These are phyloP conservation scores for Teleiodes luculella DNA, from an alignment of 2,888 invertebrate genomes.

Conservation along the genomic window DNA sequence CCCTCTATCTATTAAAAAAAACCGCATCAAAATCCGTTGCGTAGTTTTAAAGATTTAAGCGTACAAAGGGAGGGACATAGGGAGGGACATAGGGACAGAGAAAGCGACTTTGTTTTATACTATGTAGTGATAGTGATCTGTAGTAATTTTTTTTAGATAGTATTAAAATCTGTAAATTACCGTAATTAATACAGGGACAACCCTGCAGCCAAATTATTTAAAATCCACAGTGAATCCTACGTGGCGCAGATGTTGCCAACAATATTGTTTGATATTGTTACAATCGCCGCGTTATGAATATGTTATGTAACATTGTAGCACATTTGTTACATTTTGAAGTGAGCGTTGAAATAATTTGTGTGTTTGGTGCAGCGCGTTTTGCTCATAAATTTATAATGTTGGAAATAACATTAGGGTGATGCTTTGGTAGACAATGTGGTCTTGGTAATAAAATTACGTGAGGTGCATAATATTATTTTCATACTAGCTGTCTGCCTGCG, in stretches of 20 bases:
- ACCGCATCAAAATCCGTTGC: too few species aligned
- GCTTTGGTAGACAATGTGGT: not conserved
- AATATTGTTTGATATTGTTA: constrained; percentile 2
- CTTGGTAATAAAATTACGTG: not conserved
- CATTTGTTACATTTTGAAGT: not conserved
- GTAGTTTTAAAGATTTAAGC: too few species aligned
- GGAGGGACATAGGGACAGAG: too few species aligned
- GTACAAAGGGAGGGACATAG: too few species aligned
- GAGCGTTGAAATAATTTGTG: not conserved
- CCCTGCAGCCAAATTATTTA: not conserved
- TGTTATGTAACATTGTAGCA: not conserved
- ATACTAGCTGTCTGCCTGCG: too few species aligned
- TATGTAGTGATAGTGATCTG: too few species aligned
- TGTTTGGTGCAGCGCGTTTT: not conserved
- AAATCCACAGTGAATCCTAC: not conserved
- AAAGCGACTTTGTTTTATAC: too few species aligned
- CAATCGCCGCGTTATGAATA: constrained; percentile 2
- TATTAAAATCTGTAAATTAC: too few species aligned
- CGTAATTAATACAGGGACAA: not conserved
- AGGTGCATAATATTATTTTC: too few species aligned
- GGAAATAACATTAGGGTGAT: not conserved
- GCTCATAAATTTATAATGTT: not conserved
- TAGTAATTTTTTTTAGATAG: too few species aligned
- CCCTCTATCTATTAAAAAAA: too few species aligned
- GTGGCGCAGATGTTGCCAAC: not conserved